phyloP scores from a whole-genome alignment of 1,140 invertebrate species.

The Anadara kagoshimensis region DNA sequence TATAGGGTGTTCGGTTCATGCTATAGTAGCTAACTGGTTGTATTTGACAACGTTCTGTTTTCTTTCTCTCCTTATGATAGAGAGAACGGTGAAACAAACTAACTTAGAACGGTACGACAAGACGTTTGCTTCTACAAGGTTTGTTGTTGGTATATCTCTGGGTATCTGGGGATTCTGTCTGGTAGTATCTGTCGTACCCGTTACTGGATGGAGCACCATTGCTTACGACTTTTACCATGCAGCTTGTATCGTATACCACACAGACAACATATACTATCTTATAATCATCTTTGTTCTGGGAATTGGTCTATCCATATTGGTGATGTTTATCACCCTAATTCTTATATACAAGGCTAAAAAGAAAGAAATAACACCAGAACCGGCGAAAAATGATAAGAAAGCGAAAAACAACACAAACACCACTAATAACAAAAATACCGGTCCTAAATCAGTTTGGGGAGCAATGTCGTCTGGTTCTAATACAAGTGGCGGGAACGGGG shows the following conservation, averaged over 20 bases:
- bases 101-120: slow-evolving; percentile 16
- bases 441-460: neutral
- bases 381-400: neutral
- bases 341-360: neutral
- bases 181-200: neutral
- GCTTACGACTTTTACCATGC: slow-evolving; percentile 30
- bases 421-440: neutral
- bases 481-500: neutral
- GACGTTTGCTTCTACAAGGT: slow-evolving; percentile 11
- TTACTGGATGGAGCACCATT: slow-evolving; percentile 1
- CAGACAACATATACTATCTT: slow-evolving; percentile 22
- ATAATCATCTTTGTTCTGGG: slow-evolving; percentile 21
- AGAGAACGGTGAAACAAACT: slow-evolving; percentile 22
- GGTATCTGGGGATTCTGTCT: slow-evolving; percentile 11
- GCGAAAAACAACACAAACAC: neutral
- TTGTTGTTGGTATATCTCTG: slow-evolving; percentile 9
- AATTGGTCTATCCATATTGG: slow-evolving; percentile 10
- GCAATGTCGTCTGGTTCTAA: neutral
- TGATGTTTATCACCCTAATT: neutral
- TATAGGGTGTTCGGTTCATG: slow-evolving; percentile 22
- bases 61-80: slow-evolving; percentile 10
- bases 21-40: slow-evolving; percentile 2
- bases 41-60: slow-evolving; percentile 28
- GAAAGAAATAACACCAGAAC: neutral
- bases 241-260: slow-evolving; percentile 13